Conservation (phyloP, 2,113 vertebrate genomes). For the Lophius piscatorius region DNA sequence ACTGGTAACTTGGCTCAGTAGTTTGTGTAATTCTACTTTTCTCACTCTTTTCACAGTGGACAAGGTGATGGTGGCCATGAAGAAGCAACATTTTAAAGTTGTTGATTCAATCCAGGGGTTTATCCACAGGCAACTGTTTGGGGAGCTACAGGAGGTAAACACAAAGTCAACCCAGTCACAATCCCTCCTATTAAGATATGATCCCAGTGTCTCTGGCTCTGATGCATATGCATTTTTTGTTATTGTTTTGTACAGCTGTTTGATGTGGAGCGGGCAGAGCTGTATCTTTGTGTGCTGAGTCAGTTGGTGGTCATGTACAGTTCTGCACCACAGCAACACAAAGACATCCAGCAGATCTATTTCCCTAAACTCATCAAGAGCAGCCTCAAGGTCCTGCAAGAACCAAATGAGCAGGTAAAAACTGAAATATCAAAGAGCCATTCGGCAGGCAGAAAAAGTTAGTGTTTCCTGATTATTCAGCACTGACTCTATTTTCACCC, state of each 20-base stretch:
- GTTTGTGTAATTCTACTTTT: background rate
- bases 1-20: background rate
- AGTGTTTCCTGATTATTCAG: conserved; percentile 3
- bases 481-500: conserved; percentile 8
- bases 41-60: conserved; percentile 68
- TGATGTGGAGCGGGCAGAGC: conserved; percentile 81
- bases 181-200: background rate
- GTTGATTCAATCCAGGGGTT: conserved; percentile 85
- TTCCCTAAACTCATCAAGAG: conserved; percentile 79
- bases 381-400: conserved; percentile 78
- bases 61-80: conserved; percentile 69
- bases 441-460: background rate
- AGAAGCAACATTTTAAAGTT: conserved; percentile 68
- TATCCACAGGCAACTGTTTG: conserved; percentile 82
- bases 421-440: background rate
- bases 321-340: conserved; percentile 58
- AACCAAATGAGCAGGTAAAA: conserved; percentile 80
- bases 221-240: background rate
- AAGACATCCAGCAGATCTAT: conserved; percentile 67
- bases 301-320: conserved; percentile 76
- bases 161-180: conserved; percentile 1
- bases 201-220: background rate
- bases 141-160: conserved; percentile 86
- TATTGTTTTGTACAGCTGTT: conserved; percentile 59
- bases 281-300: conserved; percentile 85